Conservation (phyloP, 2,888 invertebrate species). For the Cynaeus angustus region DNA sequence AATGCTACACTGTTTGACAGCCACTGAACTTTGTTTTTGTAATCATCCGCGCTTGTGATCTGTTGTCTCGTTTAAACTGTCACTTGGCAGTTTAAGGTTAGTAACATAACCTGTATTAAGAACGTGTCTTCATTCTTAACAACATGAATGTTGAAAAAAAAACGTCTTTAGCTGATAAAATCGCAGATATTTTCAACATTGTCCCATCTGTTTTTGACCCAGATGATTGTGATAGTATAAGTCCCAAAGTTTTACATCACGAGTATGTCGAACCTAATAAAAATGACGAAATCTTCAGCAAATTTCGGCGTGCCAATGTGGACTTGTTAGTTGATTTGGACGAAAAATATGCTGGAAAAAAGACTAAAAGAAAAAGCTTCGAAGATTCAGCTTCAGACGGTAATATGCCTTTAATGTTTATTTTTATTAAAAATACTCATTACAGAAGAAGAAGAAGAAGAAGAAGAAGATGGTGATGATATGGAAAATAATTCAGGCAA, state of each 20-base stretch:
- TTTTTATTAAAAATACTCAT: too few species aligned
- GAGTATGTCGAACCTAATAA: constrained; percentile 72
- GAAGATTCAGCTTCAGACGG: constrained; percentile 60
- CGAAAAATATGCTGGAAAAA: constrained; percentile 84
- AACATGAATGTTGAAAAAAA: too few species aligned
- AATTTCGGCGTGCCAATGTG: constrained; percentile 80
- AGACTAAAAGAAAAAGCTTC: constrained; percentile 77
- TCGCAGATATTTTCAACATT: constrained; percentile 77
- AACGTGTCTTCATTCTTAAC: too few species aligned
- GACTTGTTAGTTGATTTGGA: constrained; percentile 81
- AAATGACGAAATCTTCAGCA: constrained; percentile 75
- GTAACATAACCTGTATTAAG: too few species aligned
- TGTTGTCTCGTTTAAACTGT: too few species aligned
- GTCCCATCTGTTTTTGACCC: constrained; percentile 77
- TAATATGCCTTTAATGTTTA: too few species aligned
- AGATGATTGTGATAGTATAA: constrained; percentile 78
- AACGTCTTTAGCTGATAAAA: constrained; percentile 78
- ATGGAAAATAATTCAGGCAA: too few species aligned
- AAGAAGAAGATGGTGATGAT: constrained; percentile 25
- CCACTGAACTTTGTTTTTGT: too few species aligned
- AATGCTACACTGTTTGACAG: too few species aligned
- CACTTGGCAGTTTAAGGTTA: too few species aligned
- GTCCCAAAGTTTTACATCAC: constrained; percentile 74
- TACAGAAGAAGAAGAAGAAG: constrained; percentile 15
- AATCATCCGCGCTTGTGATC: too few species aligned